A percentile compares a stretch with the other conserved stretches of the same genome.
Conservation (phyloP, 1,140 invertebrate genomes). For the Euwallacea similis region DNA sequence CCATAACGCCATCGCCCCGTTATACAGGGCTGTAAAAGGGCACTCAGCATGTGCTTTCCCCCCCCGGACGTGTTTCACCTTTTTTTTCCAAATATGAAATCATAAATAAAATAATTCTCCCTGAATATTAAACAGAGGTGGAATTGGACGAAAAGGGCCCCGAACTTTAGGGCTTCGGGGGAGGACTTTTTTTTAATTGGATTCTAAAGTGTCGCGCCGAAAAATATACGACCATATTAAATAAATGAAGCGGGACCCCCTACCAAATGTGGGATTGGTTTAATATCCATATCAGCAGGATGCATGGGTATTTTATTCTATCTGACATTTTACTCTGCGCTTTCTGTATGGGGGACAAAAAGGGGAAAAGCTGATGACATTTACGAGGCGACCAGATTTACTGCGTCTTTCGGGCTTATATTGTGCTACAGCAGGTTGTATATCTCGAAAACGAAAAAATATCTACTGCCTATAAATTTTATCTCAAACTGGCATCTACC, state of each 20-base stretch:
- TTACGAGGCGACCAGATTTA: conserved; percentile 28
- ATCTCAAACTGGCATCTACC: too few relatives aligned
- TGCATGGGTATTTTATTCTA: conserved; percentile 30
- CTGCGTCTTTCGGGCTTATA: conserved; percentile 1
- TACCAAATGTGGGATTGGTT: conserved; percentile 18
- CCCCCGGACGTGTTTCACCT: conserved; percentile 11
- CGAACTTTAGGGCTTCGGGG: too few relatives aligned
- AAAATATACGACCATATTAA: conserved; percentile 16
- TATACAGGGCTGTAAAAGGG: conserved; percentile 19
- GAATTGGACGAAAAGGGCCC: too few relatives aligned
- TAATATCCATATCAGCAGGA: conserved; percentile 34
- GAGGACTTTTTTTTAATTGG: not conserved
- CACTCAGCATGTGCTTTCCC: conserved; percentile 29
- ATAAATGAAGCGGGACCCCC: conserved; percentile 27
- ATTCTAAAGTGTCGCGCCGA: conserved; percentile 4
- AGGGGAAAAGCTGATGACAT: conserved; percentile 25
- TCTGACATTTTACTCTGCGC: conserved; percentile 32
- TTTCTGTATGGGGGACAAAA: conserved; percentile 7
- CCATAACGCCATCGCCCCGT: conserved; percentile 7
- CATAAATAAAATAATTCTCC: conserved; percentile 7
- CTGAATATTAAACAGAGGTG: not conserved
- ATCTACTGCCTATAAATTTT: not conserved
- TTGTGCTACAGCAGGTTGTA: conserved; percentile 25
- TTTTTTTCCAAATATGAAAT: conserved; percentile 23
- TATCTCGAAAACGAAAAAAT: conserved; percentile 19